Percentiles rank a stretch among this genome's conserved stretches.
These are phyloP conservation scores for Dicranocentrus wangi DNA, from an alignment of 2,888 invertebrate genomes.

Conservation along the genomic window DNA sequence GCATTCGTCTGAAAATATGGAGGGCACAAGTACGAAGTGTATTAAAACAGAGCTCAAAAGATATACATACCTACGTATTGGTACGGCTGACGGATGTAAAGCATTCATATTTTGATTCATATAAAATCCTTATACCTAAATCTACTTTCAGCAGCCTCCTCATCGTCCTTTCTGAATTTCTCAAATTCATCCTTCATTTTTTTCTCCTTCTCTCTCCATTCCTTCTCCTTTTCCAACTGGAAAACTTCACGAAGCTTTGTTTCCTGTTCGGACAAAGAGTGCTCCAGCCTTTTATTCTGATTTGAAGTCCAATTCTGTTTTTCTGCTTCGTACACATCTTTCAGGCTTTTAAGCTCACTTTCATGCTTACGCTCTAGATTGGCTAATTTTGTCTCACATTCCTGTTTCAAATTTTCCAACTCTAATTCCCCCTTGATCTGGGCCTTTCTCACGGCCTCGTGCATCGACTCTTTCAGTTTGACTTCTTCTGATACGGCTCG, in stretches of 20 bases:
- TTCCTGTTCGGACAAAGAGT: constrained; percentile 81
- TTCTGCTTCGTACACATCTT: constrained; percentile 79
- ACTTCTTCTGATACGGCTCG: constrained; percentile 67
- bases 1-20: constrained; percentile 79
- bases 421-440: constrained; percentile 70
- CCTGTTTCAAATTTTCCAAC: constrained; percentile 73
- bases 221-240: constrained; percentile 84
- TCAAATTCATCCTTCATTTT: constrained; percentile 82
- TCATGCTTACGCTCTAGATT: constrained; percentile 73
- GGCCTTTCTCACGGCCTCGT: constrained; percentile 69
- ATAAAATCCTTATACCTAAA: constrained; percentile 74
- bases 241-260: constrained; percentile 82
- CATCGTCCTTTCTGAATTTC: constrained; percentile 76
- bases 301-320: constrained; percentile 81
- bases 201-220: constrained; percentile 84
- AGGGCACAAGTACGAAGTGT: no score
- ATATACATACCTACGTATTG: no score
- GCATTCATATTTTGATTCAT: neutral
- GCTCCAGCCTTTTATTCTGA: constrained; percentile 80
- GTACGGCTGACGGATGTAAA: neutral
- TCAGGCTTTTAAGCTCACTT: constrained; percentile 78
- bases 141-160: constrained; percentile 79
- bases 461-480: constrained; percentile 62
- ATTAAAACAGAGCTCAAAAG: no score
- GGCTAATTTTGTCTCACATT: constrained; percentile 78